Conservation (phyloP, 2,113 vertebrate genomes). For the Lepus americanus region DNA sequence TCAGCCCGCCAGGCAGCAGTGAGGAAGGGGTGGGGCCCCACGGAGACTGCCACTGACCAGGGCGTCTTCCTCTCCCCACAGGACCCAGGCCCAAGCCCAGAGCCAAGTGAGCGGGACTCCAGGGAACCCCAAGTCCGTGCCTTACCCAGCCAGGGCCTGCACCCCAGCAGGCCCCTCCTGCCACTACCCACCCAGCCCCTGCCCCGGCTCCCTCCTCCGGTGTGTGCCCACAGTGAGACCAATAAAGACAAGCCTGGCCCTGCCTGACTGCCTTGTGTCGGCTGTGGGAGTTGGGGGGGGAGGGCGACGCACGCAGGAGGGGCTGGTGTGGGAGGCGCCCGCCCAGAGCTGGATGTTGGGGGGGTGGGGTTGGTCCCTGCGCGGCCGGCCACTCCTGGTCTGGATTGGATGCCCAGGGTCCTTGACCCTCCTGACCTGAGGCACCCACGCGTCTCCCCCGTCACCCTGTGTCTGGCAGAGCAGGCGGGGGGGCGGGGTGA, state of each 20-base stretch:
- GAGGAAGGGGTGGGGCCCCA: not conserved
- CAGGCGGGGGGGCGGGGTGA: accelerated
- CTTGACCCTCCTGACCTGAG: too few species aligned
- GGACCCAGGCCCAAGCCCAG: slow-evolving; percentile 76
- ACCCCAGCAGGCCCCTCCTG: accelerated
- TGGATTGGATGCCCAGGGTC: too few species aligned
- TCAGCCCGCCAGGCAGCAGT: not conserved
- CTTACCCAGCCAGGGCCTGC: slow-evolving; percentile 60
- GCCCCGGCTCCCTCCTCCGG: accelerated
- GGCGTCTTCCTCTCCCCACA: not conserved
- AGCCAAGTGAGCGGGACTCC: slow-evolving; percentile 64
- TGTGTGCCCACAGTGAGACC: not conserved
- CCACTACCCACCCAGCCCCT: not conserved
- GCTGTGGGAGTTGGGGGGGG: accelerated
- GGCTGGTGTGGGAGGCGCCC: not conserved
- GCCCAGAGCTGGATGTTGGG: too few species aligned
- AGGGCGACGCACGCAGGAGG: too few species aligned
- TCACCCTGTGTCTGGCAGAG: too few species aligned
- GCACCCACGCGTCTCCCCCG: too few species aligned
- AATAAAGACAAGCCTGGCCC: slow-evolving; percentile 21
- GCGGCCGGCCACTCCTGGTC: too few species aligned
- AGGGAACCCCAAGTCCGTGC: slow-evolving; percentile 46
- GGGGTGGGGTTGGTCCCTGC: too few species aligned
- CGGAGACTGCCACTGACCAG: not conserved
- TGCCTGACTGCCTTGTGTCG: accelerated